Percentiles rank a stretch among this genome's conserved stretches.
These are phyloP conservation scores for Mayetiola destructor DNA, from an alignment of 2,888 invertebrate species.

Conservation along the genomic window DNA sequence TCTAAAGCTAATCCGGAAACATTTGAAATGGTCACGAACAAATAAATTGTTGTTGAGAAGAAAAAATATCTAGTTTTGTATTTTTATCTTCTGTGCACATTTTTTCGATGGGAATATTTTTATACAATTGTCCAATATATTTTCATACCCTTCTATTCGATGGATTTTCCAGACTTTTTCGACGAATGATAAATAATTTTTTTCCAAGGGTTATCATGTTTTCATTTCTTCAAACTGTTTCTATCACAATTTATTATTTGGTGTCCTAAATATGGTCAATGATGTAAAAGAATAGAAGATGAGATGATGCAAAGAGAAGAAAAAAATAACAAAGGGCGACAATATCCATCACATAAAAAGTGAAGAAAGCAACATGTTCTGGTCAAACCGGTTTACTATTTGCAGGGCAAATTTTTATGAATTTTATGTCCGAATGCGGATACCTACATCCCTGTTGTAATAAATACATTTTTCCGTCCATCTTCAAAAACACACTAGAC, in stretches of 20 bases:
- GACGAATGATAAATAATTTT: background rate
- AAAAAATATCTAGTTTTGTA: background rate
- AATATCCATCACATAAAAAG: background rate
- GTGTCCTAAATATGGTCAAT: conserved; percentile 3
- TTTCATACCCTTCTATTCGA: background rate
- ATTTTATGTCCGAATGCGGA: conserved; percentile 7
- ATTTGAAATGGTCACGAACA: conserved; percentile 7
- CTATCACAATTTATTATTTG: background rate
- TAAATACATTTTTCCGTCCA: background rate
- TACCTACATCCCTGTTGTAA: background rate
- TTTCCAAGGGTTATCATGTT: background rate
- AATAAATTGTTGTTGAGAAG: background rate
- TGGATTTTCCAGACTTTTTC: too few species aligned
- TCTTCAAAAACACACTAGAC: too few species aligned
- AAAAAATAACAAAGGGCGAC: background rate
- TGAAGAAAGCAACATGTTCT: conserved; percentile 6
- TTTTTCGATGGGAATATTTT: background rate
- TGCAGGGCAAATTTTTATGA: background rate
- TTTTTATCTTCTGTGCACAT: background rate
- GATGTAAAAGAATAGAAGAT: background rate
- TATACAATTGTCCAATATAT: background rate
- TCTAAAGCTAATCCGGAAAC: background rate
- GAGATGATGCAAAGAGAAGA: background rate
- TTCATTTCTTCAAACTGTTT: background rate
- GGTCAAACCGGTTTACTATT: conserved; percentile 7